Conservation (phyloP, 1,140 invertebrate genomes). For the Trichonephila clavata region DNA sequence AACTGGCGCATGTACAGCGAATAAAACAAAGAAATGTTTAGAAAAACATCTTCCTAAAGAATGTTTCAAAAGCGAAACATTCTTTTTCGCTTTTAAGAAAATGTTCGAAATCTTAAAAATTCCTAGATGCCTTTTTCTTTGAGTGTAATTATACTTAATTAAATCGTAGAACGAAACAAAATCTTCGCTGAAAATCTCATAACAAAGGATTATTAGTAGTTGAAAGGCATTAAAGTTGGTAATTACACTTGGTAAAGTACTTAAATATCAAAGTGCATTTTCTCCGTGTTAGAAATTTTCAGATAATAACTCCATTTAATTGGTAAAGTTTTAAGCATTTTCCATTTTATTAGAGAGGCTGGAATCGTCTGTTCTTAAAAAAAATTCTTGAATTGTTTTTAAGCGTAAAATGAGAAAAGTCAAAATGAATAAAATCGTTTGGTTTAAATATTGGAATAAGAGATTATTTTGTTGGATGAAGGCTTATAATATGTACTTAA, state of each 20-base stretch:
- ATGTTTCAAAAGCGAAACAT: not conserved
- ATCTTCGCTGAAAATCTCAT: not conserved
- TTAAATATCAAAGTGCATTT: not conserved
- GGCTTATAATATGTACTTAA: no score
- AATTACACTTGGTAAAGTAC: not conserved
- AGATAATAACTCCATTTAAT: not conserved
- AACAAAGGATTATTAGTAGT: slow-evolving; percentile 10
- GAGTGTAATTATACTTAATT: not conserved
- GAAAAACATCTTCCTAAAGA: no score
- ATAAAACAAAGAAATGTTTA: no score
- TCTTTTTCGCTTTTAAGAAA: not conserved
- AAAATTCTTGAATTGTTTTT: not conserved
- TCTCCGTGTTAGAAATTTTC: not conserved
- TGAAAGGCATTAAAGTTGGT: not conserved
- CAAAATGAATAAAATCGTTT: no score
- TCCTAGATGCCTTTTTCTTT: not conserved
- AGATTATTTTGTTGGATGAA: no score
- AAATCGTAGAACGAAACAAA: not conserved
- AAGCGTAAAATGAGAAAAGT: not conserved
- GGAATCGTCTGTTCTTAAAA: not conserved
- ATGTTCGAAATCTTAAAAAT: not conserved
- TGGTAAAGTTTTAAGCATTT: not conserved
- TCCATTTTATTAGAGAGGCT: not conserved
- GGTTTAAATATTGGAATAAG: no score
- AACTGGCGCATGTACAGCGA: no score